Evolutionary conservation across 2,113 vertebrate genomes (phyloP), one percentile per base, ranked within the genome.

Genomic region (Oophaga pumilio): DNA sequence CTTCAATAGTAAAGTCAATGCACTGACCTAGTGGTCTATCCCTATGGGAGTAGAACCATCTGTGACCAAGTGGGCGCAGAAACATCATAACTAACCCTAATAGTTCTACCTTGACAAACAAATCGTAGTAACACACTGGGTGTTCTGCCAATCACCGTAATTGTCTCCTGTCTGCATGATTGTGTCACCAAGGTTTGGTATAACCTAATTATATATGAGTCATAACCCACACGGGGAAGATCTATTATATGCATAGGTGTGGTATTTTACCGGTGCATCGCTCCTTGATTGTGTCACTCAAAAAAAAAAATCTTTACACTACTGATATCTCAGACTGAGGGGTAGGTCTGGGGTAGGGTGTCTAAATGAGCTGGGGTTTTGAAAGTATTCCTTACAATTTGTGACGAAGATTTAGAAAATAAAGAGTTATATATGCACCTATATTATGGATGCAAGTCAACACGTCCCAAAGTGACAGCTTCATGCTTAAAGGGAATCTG

Each of bases 241-340:
- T 28, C 86, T 28, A 62, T 87, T 62, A 52, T 73, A 22, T 53
- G 50, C 33, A 26, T 60, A 62, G 86, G 86, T 87, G 86, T 60
- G 78, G 86, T 74, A 71, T 86, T 76, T 64, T 15, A 80, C 26
- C 66, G 26, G 52, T 15, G 4, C 28, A 26, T 79, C 86, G 76
- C 86, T 82, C 86, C 86, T 82, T 62, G 13, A 68, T 49, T 77
- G 57, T 77, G 59, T 77, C 84, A 49, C 33, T 64, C 43, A 20
- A n/a, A 2, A 26, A 59, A 59, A 79, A n/a, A n/a, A n/a, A n/a
- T n/a, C n/a, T n/a, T n/a, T n/a, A n/a, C n/a, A n/a, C n/a, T n/a
- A n/a, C n/a, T n/a, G n/a, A n/a, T n/a, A n/a, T n/a, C n/a, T n/a
- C n/a, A n/a, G n/a, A 33, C 52, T n/a, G 18, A 1, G 33, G 33